Percentiles rank a stretch among this genome's conserved stretches.
Evolutionary conservation across 2,113 vertebrate species (phyloP).

Genomic region (Pseudorectes ferrugineus): DNA sequence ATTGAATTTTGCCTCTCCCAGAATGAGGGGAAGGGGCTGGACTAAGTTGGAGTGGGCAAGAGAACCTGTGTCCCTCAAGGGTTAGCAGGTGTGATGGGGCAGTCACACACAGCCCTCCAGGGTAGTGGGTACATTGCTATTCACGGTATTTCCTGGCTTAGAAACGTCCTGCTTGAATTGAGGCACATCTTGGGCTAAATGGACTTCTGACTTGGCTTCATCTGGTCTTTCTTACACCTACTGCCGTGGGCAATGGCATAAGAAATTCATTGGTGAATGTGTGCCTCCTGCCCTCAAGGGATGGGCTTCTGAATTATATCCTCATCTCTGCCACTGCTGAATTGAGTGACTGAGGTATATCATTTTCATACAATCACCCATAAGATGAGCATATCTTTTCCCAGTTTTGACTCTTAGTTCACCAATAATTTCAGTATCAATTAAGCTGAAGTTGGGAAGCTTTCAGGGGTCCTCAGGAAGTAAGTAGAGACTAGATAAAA

Average conservation of each 20-base stretch:
- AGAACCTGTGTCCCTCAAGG: not conserved
- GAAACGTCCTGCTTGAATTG: not conserved
- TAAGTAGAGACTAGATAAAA: not conserved
- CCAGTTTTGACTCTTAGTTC: not conserved
- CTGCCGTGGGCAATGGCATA: not conserved
- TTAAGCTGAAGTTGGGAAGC: not conserved
- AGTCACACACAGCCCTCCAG: not conserved
- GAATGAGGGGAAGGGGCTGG: not conserved
- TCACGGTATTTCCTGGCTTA: not conserved
- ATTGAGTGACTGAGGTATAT: not conserved
- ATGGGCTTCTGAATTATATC: not conserved
- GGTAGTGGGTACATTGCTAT: rapidly evolving
- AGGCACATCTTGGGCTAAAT: not conserved
- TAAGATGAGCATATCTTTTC: not conserved
- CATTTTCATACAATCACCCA: not conserved
- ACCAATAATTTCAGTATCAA: not conserved
- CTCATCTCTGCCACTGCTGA: not conserved
- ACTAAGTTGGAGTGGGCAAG: not conserved
- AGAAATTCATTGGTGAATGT: not conserved
- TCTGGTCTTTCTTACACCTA: not conserved
- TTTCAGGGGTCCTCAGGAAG: not conserved
- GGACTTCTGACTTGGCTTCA: not conserved
- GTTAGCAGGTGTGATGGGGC: not conserved
- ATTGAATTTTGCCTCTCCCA: not conserved
- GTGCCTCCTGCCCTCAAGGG: not conserved